Percentiles rank a stretch among this genome's conserved stretches.
phyloP scores from a whole-genome alignment of 2,888 invertebrate genomes.

The Parnassius glacialis region DNA sequence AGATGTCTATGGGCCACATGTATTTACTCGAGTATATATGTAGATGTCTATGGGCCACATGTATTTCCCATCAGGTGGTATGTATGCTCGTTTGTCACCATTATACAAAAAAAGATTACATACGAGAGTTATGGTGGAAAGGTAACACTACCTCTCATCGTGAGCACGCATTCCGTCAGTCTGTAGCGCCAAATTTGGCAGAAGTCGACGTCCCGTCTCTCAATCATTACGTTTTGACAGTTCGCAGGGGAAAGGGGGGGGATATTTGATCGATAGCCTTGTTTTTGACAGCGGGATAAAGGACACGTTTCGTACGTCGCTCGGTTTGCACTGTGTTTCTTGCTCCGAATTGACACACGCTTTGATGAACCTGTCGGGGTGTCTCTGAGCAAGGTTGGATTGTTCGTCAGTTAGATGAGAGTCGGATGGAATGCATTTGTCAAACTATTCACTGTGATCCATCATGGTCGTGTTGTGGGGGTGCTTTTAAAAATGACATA shows the following conservation, averaged over 20 bases:
- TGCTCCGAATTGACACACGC: conserved; percentile 21
- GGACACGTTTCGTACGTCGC: conserved; percentile 16
- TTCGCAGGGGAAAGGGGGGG: conserved; percentile 36
- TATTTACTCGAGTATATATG: too few relatives aligned
- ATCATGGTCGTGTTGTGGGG: conserved; percentile 1
- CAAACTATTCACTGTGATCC: conserved; percentile 16
- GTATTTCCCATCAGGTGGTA: too few relatives aligned
- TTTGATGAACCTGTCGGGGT: conserved; percentile 18
- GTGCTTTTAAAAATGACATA: conserved; percentile 1
- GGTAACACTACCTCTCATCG: conserved; percentile 27
- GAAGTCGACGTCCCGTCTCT: conserved; percentile 37
- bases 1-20: too few relatives aligned
- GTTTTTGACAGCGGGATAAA: conserved; percentile 34
- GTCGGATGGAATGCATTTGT: conserved; percentile 7
- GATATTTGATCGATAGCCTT: conserved; percentile 54
- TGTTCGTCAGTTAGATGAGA: conserved; percentile 1
- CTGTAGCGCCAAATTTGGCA: conserved; percentile 46
- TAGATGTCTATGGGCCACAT: too few relatives aligned
- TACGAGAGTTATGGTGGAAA: conserved; percentile 9
- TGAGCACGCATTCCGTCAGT: conserved; percentile 20
- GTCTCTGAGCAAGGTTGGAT: conserved; percentile 1
- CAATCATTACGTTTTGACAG: conserved; percentile 41
- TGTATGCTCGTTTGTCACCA: too few relatives aligned
- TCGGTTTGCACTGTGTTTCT: conserved; percentile 20
- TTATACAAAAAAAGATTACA: neutral